Conservation (phyloP, 2,888 invertebrate species). For the Spisula subtruncata region DNA sequence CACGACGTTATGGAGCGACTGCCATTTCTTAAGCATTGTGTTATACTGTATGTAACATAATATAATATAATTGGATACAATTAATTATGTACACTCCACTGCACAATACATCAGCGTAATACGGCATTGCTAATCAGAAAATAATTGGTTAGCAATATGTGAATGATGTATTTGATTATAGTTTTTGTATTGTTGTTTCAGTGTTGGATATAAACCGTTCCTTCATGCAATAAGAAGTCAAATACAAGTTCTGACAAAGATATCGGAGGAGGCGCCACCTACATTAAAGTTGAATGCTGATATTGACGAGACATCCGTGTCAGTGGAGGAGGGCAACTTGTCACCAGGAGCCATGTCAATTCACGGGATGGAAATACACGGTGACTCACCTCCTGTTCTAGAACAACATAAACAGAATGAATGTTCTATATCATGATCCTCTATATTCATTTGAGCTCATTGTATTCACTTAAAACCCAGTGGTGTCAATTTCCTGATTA, state of each 20-base stretch:
- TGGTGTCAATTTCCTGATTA: no score
- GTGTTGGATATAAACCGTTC: slow-evolving; percentile 87
- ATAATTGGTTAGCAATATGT: no score
- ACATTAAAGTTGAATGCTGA: slow-evolving; percentile 74
- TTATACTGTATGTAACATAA: no score
- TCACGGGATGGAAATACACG: slow-evolving; percentile 70
- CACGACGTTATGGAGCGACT: no score
- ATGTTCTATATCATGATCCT: slow-evolving; percentile 76
- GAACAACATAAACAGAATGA: slow-evolving; percentile 75
- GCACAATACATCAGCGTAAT: no score
- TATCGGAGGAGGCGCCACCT: slow-evolving; percentile 83
- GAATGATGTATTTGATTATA: no score
- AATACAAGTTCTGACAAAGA: slow-evolving; percentile 80
- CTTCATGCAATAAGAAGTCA: slow-evolving; percentile 84
- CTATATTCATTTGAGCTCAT: not conserved
- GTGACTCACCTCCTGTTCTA: slow-evolving; percentile 59
- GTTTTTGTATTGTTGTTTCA: slow-evolving; percentile 71
- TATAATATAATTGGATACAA: no score
- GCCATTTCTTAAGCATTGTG: no score
- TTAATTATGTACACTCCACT: no score
- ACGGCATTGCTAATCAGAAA: no score
- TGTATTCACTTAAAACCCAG: no score
- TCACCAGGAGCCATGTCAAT: slow-evolving; percentile 82
- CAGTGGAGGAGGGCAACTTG: slow-evolving; percentile 79
- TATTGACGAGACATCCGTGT: slow-evolving; percentile 54